Conservation (phyloP, 2,797 vertebrate genomes). For the Sciurus carolinensis region DNA sequence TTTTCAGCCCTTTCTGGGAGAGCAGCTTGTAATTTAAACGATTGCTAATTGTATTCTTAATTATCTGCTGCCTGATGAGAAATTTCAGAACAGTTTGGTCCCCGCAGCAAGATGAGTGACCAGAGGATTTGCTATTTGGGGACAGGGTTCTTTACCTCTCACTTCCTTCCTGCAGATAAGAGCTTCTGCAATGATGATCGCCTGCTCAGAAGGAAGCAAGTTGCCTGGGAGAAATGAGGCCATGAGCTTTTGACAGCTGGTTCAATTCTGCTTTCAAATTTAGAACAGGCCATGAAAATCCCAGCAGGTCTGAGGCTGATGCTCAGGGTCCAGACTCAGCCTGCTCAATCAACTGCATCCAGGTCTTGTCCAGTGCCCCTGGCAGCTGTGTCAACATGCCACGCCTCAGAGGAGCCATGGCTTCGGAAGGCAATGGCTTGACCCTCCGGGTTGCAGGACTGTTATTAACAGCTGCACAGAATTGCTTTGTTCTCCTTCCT, state of each 20-base stretch:
- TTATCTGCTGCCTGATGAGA: conserved; percentile 64
- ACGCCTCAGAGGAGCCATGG: rapidly evolving
- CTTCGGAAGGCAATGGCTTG: rapidly evolving
- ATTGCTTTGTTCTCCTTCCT: neutral
- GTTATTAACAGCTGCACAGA: neutral
- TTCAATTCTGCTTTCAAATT: neutral
- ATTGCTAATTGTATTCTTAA: conserved; percentile 76
- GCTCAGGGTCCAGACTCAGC: neutral
- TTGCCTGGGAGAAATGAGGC: neutral
- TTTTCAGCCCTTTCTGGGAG: conserved; percentile 48
- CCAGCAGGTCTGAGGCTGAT: neutral
- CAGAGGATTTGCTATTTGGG: neutral
- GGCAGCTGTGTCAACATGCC: rapidly evolving
- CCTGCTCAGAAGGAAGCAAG: neutral
- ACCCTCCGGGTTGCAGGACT: neutral
- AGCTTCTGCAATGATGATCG: neutral
- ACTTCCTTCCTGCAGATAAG: neutral
- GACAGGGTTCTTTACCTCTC: neutral
- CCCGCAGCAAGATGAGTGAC: conserved; percentile 8
- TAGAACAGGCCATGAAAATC: neutral
- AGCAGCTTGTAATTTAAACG: conserved; percentile 64
- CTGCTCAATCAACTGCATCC: rapidly evolving
- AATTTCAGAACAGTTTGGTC: conserved; percentile 26
- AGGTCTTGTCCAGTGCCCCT: neutral
- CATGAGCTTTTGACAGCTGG: neutral